Base-by-base conservation (phyloP, 2,797 vertebrate genomes). In the Sciurus vulgaris region DNA sequence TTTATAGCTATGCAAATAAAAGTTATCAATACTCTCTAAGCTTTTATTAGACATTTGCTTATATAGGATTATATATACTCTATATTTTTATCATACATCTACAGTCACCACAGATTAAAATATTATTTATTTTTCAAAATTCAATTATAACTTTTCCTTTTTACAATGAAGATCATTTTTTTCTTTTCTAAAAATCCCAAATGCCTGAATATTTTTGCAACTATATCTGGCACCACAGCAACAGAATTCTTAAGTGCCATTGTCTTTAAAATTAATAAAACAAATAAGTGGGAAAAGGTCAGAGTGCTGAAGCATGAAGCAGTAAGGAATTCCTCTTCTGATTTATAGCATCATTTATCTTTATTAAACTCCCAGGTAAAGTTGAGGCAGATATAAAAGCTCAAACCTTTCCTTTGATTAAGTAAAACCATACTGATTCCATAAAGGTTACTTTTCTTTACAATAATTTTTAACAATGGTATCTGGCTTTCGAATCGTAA, bases 181-280 rank as follows among this genome's bases (percentile, higher is more conserved):
- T 59, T 74, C 89, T 81, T 76, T 85, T 41, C 59, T 59, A 94
- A 2, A 92, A 97, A 87, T 87, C 15, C 18, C 86, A 9, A 94
- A 93, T 67, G 30, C 38, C 81, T 92, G 15, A 8, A 59, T 84
- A 96, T 96, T 96, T 96, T 24, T 90, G 35, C 22, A 94, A 96
- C 73, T 85, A 51, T 86, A 77, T 24, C 73, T 59, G 94, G 54
- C 82, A 35, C 22, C 63, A 17, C 10, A 90, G 72, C 61, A 97
- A 81, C 84, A 69, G 15, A 3, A 28, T 20, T 33, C n/a, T 54
- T 91, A 92, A 78, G 65, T 83, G 49, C 91, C 72, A 92, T 91
- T 24, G 92, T 95, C 17, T 96, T 94, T 92, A 86, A 97, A 97
- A 98, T 96, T 96, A 97, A 97, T 97, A 97, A 92, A 95, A 14